These are phyloP conservation scores for Clavelina lepadiformis DNA, from an alignment of 23 tunicate species.

Conservation along the genomic window DNA sequence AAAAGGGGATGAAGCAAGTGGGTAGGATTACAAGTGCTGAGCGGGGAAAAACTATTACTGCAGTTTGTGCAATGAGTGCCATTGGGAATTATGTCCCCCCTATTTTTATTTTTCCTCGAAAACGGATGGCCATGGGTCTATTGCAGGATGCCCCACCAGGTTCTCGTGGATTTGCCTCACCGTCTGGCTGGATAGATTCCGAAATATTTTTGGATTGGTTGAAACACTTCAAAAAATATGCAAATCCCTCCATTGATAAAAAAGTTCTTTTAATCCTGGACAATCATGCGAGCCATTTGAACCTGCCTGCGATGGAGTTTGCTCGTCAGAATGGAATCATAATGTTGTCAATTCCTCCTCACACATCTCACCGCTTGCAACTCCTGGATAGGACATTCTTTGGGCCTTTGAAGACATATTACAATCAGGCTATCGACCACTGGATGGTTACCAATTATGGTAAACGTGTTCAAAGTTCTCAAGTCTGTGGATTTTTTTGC, in stretches of 20 bases:
- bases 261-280: slow-evolving; percentile 12
- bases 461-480: background rate
- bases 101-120: slow-evolving; percentile 6
- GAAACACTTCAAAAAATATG: slow-evolving; percentile 2
- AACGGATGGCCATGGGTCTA: background rate
- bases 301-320: slow-evolving; percentile 13
- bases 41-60: slow-evolving; percentile 4
- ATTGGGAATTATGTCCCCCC: slow-evolving; percentile 9
- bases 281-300: slow-evolving; percentile 14
- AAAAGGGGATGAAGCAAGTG: slow-evolving; percentile 10
- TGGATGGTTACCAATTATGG: slow-evolving; percentile 18
- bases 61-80: slow-evolving; percentile 7
- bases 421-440: slow-evolving; percentile 11
- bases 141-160: slow-evolving; percentile 6
- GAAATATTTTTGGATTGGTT: slow-evolving; percentile 4
- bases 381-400: slow-evolving; percentile 22
- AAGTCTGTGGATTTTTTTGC: slow-evolving; percentile 1
- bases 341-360: slow-evolving; percentile 19
- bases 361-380: slow-evolving; percentile 23
- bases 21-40: slow-evolving; percentile 4
- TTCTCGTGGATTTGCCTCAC: background rate
- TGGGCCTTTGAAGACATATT: slow-evolving; percentile 15
- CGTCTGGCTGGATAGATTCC: slow-evolving; percentile 9
- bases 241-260: background rate
- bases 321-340: background rate